phyloP scores from a whole-genome alignment of 2,888 invertebrate species.

The Girardia tigrina region DNA sequence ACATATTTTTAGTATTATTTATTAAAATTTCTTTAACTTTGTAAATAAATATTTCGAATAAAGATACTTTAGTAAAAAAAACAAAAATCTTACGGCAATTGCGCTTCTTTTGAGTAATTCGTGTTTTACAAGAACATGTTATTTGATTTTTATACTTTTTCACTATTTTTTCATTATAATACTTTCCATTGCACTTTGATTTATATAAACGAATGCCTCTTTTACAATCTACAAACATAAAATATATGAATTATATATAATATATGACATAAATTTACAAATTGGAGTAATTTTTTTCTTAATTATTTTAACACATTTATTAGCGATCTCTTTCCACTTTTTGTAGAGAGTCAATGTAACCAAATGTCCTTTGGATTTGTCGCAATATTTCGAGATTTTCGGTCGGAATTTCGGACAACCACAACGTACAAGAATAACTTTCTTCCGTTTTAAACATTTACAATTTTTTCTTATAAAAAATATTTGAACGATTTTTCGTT shows the following conservation, averaged over 20 bases:
- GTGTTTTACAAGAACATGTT: conserved; percentile 21
- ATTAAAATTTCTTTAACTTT: too few species aligned
- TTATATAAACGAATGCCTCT: conserved; percentile 10
- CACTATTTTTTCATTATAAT: conserved; percentile 28
- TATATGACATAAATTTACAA: conserved; percentile 20
- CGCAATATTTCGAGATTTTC: neutral
- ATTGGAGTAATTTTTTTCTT: conserved; percentile 25
- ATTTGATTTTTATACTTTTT: conserved; percentile 18
- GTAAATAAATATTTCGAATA: too few species aligned
- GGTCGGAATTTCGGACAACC: conserved; percentile 9
- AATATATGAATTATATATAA: conserved; percentile 6
- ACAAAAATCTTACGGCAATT: conserved; percentile 29
- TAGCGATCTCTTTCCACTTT: conserved; percentile 30
- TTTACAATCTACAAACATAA: conserved; percentile 27
- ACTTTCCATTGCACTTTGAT: conserved; percentile 33
- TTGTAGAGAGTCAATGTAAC: conserved; percentile 1
- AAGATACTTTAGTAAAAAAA: too few species aligned
- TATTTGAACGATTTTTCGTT: neutral
- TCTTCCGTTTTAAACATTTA: neutral
- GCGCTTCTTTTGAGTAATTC: neutral
- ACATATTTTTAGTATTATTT: neutral
- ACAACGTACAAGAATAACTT: neutral
- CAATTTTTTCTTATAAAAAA: neutral
- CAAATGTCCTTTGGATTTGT: conserved; percentile 24
- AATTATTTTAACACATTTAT: conserved; percentile 28